Evolutionary conservation across 2,113 vertebrate genomes (phyloP).

Genomic region (Pygoscelis adeliae): DNA sequence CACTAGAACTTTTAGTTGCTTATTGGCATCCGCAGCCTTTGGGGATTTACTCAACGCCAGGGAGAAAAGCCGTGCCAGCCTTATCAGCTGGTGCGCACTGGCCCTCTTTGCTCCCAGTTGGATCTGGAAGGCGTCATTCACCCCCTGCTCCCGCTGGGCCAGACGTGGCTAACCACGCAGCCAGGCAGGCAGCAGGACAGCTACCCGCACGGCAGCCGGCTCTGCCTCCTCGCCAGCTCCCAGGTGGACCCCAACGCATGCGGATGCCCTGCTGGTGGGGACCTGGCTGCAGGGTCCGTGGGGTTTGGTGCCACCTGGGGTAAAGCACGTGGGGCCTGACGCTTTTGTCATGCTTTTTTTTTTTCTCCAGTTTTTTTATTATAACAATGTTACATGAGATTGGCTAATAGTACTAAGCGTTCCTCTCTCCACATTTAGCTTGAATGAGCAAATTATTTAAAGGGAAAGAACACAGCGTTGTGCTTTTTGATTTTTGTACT

Average conservation of each 20-base stretch:
- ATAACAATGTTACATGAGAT: neutral
- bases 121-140: neutral
- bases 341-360: neutral
- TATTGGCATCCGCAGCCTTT: neutral
- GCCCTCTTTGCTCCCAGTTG: neutral
- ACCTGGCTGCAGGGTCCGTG: neutral
- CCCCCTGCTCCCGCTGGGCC: neutral
- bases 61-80: neutral
- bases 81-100: neutral
- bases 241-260: rapidly evolving
- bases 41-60: neutral
- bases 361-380: neutral
- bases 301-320: neutral
- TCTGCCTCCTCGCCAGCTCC: neutral
- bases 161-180: neutral
- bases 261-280: neutral
- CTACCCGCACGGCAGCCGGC: neutral
- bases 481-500: neutral
- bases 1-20: neutral
- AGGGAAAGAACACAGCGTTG: neutral
- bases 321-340: neutral
- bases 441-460: neutral
- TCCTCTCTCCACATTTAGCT: neutral
- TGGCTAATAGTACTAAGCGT: neutral
- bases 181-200: neutral